phyloP scores from a whole-genome alignment of 2,888 invertebrate species.

The Agriopis marginaria region DNA sequence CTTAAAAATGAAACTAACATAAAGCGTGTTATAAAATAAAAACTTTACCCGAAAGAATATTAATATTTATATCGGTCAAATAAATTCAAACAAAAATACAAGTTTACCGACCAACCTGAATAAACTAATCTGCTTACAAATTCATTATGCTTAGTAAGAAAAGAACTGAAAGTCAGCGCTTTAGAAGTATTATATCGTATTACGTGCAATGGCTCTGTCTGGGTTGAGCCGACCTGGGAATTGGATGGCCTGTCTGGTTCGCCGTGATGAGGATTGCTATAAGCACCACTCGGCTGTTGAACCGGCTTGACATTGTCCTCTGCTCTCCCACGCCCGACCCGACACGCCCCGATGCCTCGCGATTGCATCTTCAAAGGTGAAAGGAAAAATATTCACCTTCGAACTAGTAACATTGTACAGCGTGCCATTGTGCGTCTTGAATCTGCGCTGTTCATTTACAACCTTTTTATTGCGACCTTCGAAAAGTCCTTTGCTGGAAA shows the following conservation, averaged over 20 bases:
- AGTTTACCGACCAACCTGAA: no score
- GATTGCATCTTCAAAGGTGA: slow-evolving; percentile 32
- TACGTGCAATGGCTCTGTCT: slow-evolving; percentile 37
- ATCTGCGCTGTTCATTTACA: not conserved
- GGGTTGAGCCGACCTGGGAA: slow-evolving; percentile 37
- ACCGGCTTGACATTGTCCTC: slow-evolving; percentile 55
- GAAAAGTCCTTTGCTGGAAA: not conserved
- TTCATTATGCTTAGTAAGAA: not conserved
- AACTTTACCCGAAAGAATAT: no score
- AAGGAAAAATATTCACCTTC: slow-evolving; percentile 34
- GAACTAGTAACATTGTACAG: slow-evolving; percentile 16
- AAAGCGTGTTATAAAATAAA: no score
- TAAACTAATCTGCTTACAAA: not conserved
- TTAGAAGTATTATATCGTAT: slow-evolving; percentile 2
- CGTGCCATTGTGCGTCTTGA: not conserved
- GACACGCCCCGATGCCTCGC: slow-evolving; percentile 27
- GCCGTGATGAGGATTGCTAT: slow-evolving; percentile 42
- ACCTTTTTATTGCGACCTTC: not conserved
- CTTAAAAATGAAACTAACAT: no score
- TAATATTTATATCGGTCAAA: no score
- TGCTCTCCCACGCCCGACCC: slow-evolving; percentile 29
- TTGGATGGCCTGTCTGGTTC: slow-evolving; percentile 41
- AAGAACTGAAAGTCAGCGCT: not conserved
- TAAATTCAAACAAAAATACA: no score
- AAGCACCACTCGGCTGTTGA: slow-evolving; percentile 72